Conservation (phyloP, 2,113 vertebrate species). For the Alligator sinensis region DNA sequence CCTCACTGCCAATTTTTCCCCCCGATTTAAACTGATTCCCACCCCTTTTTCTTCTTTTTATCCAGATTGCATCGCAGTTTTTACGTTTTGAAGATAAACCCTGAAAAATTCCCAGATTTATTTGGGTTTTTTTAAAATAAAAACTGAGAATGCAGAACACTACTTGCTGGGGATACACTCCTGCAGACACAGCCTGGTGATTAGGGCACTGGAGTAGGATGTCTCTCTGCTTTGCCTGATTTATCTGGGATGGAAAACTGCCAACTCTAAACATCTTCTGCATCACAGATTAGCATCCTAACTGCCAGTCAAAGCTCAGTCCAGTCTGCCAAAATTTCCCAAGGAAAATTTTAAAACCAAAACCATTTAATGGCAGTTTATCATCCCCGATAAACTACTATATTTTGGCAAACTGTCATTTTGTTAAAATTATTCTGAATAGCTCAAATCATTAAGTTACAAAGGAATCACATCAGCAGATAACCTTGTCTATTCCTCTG, state of each 20-base stretch:
- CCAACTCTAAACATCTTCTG: background rate
- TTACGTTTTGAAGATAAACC: no score
- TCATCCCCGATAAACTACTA: background rate
- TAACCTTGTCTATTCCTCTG: background rate
- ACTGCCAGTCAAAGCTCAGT: background rate
- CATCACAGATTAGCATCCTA: background rate
- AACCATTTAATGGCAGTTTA: background rate
- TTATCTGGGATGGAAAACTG: background rate
- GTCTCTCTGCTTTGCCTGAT: background rate
- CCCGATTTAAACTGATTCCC: no score
- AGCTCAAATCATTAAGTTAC: background rate
- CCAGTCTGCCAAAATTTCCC: background rate
- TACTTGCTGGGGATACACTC: no score
- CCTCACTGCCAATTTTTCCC: no score
- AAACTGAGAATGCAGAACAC: no score
- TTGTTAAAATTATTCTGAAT: background rate
- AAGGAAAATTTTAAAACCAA: background rate
- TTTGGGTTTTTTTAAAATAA: no score
- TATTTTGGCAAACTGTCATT: slow-evolving; percentile 23
- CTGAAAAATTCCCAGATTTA: no score
- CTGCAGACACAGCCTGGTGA: background rate
- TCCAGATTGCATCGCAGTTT: no score
- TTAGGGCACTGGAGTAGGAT: background rate
- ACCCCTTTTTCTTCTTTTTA: no score
- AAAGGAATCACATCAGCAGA: slow-evolving; percentile 31